Evolutionary conservation across 2,888 invertebrate genomes (phyloP).

Genomic region (Vesta saturnalis): DNA sequence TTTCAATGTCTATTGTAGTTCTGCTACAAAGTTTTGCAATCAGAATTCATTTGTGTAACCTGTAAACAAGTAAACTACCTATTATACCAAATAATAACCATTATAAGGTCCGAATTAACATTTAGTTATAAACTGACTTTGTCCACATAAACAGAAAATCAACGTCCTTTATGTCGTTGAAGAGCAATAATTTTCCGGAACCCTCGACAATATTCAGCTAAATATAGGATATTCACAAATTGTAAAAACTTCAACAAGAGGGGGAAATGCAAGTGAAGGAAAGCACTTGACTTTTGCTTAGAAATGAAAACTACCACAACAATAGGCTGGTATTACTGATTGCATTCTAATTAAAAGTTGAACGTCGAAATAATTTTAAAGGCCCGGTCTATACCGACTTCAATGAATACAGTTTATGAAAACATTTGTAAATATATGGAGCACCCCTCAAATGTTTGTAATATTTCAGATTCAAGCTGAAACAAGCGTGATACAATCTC

Average conservation of each 20-base stretch:
- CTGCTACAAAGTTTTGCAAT: no score
- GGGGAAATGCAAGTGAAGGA: conserved; percentile 6
- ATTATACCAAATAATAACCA: neutral
- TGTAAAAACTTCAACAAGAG: conserved; percentile 27
- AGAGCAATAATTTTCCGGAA: conserved; percentile 5
- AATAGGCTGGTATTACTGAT: neutral
- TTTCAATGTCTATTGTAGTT: no score
- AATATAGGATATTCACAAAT: conserved; percentile 18
- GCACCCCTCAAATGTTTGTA: conserved; percentile 48
- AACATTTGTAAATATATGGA: conserved; percentile 49
- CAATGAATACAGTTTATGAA: conserved; percentile 34
- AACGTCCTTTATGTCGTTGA: neutral
- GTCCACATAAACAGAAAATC: neutral
- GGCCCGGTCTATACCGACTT: no score
- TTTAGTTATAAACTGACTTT: neutral
- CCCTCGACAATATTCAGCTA: conserved; percentile 23
- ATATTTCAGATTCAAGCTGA: conserved; percentile 52
- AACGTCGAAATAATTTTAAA: conserved; percentile 23
- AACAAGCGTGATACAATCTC: conserved; percentile 52
- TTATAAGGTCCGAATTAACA: no score
- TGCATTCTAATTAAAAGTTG: neutral
- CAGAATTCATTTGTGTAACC: no score
- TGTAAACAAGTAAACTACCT: no score
- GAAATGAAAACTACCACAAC: neutral
- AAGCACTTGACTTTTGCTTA: neutral